These are phyloP conservation scores for Tenodera sinensis DNA, from an alignment of 2,888 invertebrate genomes.

Conservation along the genomic window DNA sequence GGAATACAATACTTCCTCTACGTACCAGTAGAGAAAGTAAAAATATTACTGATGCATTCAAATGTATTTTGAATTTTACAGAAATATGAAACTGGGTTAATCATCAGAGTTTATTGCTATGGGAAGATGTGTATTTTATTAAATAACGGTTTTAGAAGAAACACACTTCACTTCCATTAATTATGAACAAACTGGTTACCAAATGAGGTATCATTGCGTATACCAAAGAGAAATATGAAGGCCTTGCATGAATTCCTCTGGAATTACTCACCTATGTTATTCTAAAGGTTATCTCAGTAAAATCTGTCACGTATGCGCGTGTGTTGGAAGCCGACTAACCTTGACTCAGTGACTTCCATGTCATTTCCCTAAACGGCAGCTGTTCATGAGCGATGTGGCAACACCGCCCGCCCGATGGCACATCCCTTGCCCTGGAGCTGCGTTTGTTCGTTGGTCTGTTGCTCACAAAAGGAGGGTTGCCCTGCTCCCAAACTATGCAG, in stretches of 20 bases:
- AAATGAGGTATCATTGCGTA: background rate
- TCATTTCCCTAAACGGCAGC: background rate
- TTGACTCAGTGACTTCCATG: background rate
- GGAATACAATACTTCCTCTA: no score
- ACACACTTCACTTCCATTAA: no score
- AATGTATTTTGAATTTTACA: no score
- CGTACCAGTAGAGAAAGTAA: no score
- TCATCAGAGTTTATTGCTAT: no score
- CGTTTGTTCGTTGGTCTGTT: background rate
- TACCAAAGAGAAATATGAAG: background rate
- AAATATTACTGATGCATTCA: no score
- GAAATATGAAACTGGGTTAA: no score
- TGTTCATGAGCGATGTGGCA: background rate
- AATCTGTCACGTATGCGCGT: background rate
- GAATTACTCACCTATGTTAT: background rate
- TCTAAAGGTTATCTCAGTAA: background rate
- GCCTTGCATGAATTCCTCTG: background rate
- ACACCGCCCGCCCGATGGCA: background rate
- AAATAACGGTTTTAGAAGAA: no score
- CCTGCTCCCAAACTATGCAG: background rate
- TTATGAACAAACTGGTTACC: background rate
- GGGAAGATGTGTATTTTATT: no score
- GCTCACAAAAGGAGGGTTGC: background rate
- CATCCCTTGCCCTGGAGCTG: background rate
- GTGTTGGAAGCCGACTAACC: background rate